Evolutionary conservation across 2,888 invertebrate genomes (phyloP).

Genomic region (Apantesis nais): DNA sequence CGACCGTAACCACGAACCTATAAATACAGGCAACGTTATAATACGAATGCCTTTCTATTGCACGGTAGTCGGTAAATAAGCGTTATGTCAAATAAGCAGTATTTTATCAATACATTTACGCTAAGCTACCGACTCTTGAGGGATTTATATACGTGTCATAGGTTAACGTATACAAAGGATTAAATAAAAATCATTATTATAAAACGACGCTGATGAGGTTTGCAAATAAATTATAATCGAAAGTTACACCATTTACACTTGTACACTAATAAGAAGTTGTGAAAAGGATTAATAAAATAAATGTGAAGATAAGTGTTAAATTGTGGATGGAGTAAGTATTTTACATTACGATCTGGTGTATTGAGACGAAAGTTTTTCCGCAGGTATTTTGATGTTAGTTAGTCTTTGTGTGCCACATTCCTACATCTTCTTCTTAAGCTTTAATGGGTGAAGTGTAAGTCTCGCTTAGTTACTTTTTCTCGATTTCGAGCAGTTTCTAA

Average conservation of each 20-base stretch:
- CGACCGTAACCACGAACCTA: conserved; percentile 59
- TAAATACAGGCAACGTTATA: conserved; percentile 61
- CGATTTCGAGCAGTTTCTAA: not conserved
- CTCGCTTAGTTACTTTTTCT: not conserved
- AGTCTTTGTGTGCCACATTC: not conserved
- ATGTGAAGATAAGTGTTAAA: not conserved
- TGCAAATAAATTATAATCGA: conserved; percentile 11
- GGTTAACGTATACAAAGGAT: conserved; percentile 41
- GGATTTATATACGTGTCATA: conserved; percentile 46
- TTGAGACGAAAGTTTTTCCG: not conserved
- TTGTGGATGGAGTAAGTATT: not conserved
- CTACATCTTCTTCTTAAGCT: not conserved
- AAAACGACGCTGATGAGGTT: conserved; percentile 5
- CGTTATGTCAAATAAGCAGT: conserved; percentile 55
- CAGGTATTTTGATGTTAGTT: not conserved
- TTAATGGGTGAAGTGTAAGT: not conserved
- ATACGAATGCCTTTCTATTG: conserved; percentile 62
- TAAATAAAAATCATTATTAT: conserved; percentile 32
- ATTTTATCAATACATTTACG: conserved; percentile 50
- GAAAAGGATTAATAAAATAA: not conserved
- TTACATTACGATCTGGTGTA: not conserved
- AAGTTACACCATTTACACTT: not conserved
- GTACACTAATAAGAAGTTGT: not conserved
- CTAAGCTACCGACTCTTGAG: conserved; percentile 39
- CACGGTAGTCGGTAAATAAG: conserved; percentile 62